Percentiles rank a stretch among this genome's conserved stretches.
These are phyloP conservation scores for Glyphotaelius pellucidus DNA, from an alignment of 2,888 invertebrate genomes.

Conservation along the genomic window DNA sequence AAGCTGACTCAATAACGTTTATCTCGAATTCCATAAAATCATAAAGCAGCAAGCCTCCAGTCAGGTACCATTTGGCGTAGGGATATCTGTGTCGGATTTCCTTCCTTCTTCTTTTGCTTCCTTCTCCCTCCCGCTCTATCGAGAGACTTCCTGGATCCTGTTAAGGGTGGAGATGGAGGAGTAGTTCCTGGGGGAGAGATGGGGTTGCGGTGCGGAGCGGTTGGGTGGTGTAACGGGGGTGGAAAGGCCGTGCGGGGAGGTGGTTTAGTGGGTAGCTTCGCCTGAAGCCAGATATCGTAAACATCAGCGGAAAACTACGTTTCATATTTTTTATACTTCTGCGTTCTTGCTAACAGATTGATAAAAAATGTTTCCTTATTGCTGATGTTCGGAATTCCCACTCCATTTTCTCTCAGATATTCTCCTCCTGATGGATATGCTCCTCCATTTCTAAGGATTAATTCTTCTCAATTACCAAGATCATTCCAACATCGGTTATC, in stretches of 20 bases:
- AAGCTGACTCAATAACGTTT: not conserved
- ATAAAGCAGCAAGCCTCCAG: not conserved
- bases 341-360: not conserved
- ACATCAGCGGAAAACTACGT: not conserved
- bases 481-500: too few relatives aligned
- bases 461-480: too few relatives aligned
- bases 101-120: not conserved
- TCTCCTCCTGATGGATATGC: too few relatives aligned
- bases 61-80: not conserved
- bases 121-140: not conserved
- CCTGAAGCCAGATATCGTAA: not conserved
- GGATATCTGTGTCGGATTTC: constrained; percentile 2
- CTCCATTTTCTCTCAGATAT: too few relatives aligned
- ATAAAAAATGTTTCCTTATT: not conserved
- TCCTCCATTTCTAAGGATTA: too few relatives aligned
- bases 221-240: not conserved
- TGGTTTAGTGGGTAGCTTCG: not conserved
- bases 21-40: not conserved
- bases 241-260: not conserved
- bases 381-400: too few relatives aligned
- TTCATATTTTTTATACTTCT: not conserved
- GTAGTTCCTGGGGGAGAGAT: not conserved
- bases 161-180: not conserved
- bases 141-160: not conserved
- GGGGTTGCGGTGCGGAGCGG: not conserved